phyloP scores from a whole-genome alignment of 2,113 vertebrate species.

The Tyrannus savana region DNA sequence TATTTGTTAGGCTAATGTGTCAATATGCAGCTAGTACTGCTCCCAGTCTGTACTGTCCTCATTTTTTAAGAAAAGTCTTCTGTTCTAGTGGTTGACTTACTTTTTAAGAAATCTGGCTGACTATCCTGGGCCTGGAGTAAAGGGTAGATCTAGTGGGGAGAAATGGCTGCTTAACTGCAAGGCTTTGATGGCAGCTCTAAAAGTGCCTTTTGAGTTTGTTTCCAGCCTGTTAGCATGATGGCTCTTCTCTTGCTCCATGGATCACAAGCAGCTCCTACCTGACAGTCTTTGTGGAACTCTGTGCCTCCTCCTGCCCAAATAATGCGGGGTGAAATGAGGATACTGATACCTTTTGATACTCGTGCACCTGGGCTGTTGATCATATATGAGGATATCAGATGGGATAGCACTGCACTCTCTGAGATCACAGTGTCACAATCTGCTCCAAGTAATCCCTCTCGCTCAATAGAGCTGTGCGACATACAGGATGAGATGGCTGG shows the following conservation, averaged over 20 bases:
- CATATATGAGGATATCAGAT: not conserved
- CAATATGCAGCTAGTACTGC: not conserved
- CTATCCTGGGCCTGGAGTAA: not conserved
- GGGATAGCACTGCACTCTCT: not conserved
- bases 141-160: not conserved
- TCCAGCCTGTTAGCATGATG: not conserved
- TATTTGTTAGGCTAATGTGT: not conserved
- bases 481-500: not conserved
- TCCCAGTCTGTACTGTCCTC: not conserved
- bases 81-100: not conserved
- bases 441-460: not conserved
- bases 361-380: not conserved
- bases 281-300: not conserved
- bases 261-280: not conserved
- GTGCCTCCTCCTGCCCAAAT: not conserved
- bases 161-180: not conserved
- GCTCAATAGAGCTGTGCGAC: fast-evolving
- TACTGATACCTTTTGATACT: not conserved
- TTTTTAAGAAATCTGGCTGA: not conserved
- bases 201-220: not conserved
- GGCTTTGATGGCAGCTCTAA: not conserved
- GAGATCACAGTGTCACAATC: not conserved
- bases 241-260: not conserved
- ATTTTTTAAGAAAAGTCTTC: not conserved
- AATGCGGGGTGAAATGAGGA: not conserved